These are phyloP conservation scores for Aramus guarauna DNA, from an alignment of 2,113 vertebrate species.

Conservation along the genomic window DNA sequence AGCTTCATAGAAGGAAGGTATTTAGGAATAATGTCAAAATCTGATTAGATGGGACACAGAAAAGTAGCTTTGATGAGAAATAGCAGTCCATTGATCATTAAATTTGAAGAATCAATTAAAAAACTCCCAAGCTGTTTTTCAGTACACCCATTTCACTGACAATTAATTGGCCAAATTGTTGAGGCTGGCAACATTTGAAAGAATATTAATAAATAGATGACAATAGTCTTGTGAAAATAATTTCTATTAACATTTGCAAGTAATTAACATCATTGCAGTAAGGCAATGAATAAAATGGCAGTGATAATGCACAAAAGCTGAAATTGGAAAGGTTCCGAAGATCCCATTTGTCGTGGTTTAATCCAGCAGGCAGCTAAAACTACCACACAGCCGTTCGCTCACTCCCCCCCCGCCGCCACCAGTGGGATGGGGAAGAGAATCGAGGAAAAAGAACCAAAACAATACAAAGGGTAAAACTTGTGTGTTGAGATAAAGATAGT, in stretches of 20 bases:
- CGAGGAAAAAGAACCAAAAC: no score
- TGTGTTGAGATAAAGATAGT: no score
- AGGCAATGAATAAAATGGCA: neutral
- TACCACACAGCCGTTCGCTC: no score
- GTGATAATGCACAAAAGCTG: neutral
- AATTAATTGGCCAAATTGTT: neutral
- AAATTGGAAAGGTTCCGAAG: neutral
- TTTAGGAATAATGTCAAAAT: neutral
- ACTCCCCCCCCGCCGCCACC: no score
- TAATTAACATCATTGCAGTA: neutral
- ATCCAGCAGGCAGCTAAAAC: no score
- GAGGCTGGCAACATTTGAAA: neutral
- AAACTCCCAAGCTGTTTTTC: neutral
- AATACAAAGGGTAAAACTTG: no score
- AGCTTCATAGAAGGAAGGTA: neutral
- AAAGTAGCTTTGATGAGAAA: neutral
- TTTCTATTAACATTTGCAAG: neutral
- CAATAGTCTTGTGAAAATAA: neutral
- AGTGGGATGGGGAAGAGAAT: no score
- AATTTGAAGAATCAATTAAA: neutral
- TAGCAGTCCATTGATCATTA: neutral
- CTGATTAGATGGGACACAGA: neutral
- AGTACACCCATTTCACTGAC: neutral
- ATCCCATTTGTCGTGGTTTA: neutral
- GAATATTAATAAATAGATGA: neutral